Base-by-base conservation (phyloP, 2,113 vertebrate genomes). In the Syngnathus scovelli region DNA sequence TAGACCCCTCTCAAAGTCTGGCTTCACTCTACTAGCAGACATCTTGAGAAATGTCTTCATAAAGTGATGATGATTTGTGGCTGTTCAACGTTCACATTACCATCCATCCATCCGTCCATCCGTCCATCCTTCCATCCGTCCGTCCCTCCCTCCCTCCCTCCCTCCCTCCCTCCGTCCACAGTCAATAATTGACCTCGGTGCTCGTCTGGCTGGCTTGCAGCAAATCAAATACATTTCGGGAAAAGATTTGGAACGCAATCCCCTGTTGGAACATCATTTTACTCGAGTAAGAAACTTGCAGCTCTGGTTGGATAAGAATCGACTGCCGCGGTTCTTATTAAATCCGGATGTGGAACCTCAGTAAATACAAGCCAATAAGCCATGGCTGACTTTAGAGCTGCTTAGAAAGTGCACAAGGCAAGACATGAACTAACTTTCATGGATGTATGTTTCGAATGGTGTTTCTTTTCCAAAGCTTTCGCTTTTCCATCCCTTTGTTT, bases 401-500 rank as follows among this genome's bases (percentile, higher is more conserved):
- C 71, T 27, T 41, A 68, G 73, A 55, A 77, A 69, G 76, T 76
- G 71, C 76, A 58, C 76, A 27, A 27, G 27, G 1, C 27, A 27
- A 27, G 27, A 27, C 27, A 2, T 27, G 27, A 27, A 27, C 23
- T 16, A 33, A 15, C 2, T 56, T 56, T 33, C 54, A 56, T 8
- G 15, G 9, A 54, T 27, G 4, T 33, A 7, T 49, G 48, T 33
- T 56, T 2, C 23, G 23, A 56, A 6, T 2, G 3, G 15, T 33
- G 4, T 56, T 56, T 56, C 12, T 27, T 56, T 33, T 15, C 54
- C 21, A 33, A 56, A 1, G 23, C 54, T 56, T 6, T 15, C 13
- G 54, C 54, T 21, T 56, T 49, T 49, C 18, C 19, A 21, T 4
- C n/a, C 21, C 19, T 54, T 54, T 11, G 51, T 18, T 54, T 23